Base-by-base conservation (phyloP, 2,797 vertebrate species). In the Anolis apletophallus region DNA sequence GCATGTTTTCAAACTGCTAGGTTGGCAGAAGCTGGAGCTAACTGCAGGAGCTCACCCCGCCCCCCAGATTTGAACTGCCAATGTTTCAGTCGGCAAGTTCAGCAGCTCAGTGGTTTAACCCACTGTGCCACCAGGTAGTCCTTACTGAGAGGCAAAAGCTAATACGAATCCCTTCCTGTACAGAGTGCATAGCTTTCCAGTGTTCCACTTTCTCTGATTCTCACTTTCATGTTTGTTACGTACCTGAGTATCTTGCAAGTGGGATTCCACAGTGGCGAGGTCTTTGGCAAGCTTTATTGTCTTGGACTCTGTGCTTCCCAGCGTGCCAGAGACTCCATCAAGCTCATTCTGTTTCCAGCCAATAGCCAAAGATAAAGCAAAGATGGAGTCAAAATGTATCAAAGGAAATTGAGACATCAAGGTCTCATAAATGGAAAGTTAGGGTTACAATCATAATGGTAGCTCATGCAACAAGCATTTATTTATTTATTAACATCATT, bases 231-330 rank as follows among this genome's bases (percentile, higher is more conserved):
- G 50, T 29, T 40, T 55, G 0, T 1, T 4, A 14, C 17, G 85
- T 96, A 98, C 98, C 97, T 98, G 98, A 57, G 96, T 88, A 46
- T 99, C 98, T 1, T 97, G 97, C 54, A 99, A 96, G 91, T 98
- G 98, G 85, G 96, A 97, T 92, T 98, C 98, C 1, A 97, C 94
- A 87, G 95, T 97, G 95, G 94, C 97, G 92, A 98, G 95, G 85
- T 98, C 98, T 96, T 98, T 98, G 57, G 93, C 84, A 64, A 99
- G 95, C 13, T 97, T 96, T 79, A 97, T 97, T 50, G 97, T 94
- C 94, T 97, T 98, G 88, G 97, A 96, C 84, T 99, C 98, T 0
- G 96, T 95, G 29, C 97, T 94, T 11, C 97, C 96, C 77, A 98
- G 93, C 16, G 94, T 95, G 61, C 92, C 81, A 0, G 97, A 97